Base-by-base conservation (phyloP, 2,113 vertebrate species). In the Carlito syrichta region DNA sequence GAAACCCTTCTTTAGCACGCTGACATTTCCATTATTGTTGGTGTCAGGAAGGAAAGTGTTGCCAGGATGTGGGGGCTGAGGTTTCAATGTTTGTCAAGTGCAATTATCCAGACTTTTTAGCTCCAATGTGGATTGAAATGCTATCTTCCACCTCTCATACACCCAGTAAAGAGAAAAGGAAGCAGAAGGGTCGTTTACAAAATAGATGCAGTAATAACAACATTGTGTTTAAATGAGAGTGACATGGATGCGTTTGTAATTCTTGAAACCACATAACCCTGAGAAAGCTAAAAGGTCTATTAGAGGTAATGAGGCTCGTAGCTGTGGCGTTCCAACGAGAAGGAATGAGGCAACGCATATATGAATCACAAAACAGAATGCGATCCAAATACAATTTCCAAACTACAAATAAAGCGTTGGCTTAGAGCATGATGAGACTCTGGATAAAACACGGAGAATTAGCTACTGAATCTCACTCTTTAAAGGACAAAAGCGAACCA, bases 271-370 rank as follows among this genome's bases (percentile, higher is more conserved):
- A 92, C 74, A 97, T 97, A 98, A 98, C 71, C 91, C 97, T 97
- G 91, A 87, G 96, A 93, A 94, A 97, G 84, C 90, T 98, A 96
- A 98, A 98, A 98, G 94, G 95, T 98, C 96, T 98, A 96, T 98
- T 98, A 98, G 63, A 86, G 86, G 96, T 98, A 98, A 98, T 96
- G 97, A 98, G 87, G 74, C 97, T 35, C 27, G 86, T 96, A 91
- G 96, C 97, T 48, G 62, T 86, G 79, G 52, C 17, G 27, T 86
- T 97, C 66, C 97, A 93, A 62, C 69, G 89, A 62, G 68, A 96
- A 95, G 52, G 97, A 97, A 97, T 81, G 90, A 98, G 93, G 48
- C 79, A 38, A 97, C 43, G 76, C 82, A 97, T 82, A 76, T 8
- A 94, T 96, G 95, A 98, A 98, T 97, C 95, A 98, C 84, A 82